A percentile compares a stretch with the other conserved stretches of the same genome.
phyloP scores from a whole-genome alignment of 2,797 vertebrate species.

The Melanotaenia nigrans region DNA sequence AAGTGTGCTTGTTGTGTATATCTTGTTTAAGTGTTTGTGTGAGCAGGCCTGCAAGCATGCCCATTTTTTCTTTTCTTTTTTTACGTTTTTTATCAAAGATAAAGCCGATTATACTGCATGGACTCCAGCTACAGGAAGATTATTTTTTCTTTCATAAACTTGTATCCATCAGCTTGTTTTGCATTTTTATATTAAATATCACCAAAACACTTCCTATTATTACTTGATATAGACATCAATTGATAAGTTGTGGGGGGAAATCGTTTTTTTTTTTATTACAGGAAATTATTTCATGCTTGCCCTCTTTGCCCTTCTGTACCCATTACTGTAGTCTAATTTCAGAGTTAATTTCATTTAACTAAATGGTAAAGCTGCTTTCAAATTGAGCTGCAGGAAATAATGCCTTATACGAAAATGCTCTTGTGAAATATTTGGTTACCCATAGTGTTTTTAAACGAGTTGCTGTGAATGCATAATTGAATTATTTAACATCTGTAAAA shows the following conservation, averaged over 20 bases:
- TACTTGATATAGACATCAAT: not conserved
- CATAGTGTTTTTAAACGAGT: not conserved
- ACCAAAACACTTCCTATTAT: not conserved
- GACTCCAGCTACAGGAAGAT: not conserved
- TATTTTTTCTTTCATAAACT: not conserved
- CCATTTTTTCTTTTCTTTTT: not conserved
- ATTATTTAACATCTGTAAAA: not conserved
- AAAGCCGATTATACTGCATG: not conserved
- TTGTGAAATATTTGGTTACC: conserved; percentile 10
- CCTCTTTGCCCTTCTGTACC: conserved; percentile 18
- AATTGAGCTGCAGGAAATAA: conserved; percentile 9
- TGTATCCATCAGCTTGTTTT: not conserved
- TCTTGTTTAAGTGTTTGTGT: conserved; percentile 13
- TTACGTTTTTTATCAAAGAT: too few relatives aligned
- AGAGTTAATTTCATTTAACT: not conserved
- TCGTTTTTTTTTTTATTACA: not conserved
- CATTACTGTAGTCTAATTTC: conserved; percentile 2
- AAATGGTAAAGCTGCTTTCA: not conserved
- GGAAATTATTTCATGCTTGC: not conserved
- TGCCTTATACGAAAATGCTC: not conserved
- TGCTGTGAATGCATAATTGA: conserved; percentile 16
- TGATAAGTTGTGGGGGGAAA: not conserved
- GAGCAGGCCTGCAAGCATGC: conserved; percentile 46
- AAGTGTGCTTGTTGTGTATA: not conserved
- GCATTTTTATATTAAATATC: not conserved